Base-by-base conservation (phyloP, 1,140 invertebrate genomes). In the Helicoverpa armigera region DNA sequence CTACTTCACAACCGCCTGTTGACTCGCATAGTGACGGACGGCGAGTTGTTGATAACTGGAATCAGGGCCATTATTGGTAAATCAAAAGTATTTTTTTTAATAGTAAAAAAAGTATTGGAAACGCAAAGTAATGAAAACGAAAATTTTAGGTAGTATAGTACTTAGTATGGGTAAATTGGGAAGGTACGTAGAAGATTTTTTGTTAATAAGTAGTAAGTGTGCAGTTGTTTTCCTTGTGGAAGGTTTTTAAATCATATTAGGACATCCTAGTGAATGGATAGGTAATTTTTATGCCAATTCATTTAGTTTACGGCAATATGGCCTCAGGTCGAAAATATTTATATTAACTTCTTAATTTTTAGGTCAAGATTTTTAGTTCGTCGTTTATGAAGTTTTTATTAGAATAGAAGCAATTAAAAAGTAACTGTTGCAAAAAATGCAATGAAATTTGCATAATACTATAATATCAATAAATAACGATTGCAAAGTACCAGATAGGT, bases 1-100 rank as follows among this genome's bases (percentile, higher is more conserved):
- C 93, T 3, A 83, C 74, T 69, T 94, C 93, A 78, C 85, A 89
- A 2, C 91, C 91, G 35, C 85, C 84, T 16, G 83, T 90, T 0
- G 93, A 95, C 74, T 94, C 92, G 29, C 91, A 78, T 11, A 94
- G 61, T 0, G 93, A 95, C 0, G 92, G 90, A 10, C 92, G 88
- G 2, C 92, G 86, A 1, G 92, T 94, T 14, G 92, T 93, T 9
- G 93, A 92, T 31, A 94, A 63, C 92, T 94, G 65, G 60, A 82
- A 16, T 56, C 31, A 58, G n/a, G 53, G 10, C 2, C 7, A 2
- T 58, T 58, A 11, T 4, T 16, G 16, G 16, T 10, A 51, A 23
- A 23, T 23, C 23, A 23, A 23, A 23, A 23, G 23, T 23, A 23
- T 23, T 23, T 23, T 23, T 23, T 23, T 23, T 23, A 23, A 23